A percentile compares a stretch with the other conserved stretches of the same genome.
These are phyloP conservation scores for Notocelia uddmanniana DNA, from an alignment of 2,888 invertebrate genomes.

Conservation along the genomic window DNA sequence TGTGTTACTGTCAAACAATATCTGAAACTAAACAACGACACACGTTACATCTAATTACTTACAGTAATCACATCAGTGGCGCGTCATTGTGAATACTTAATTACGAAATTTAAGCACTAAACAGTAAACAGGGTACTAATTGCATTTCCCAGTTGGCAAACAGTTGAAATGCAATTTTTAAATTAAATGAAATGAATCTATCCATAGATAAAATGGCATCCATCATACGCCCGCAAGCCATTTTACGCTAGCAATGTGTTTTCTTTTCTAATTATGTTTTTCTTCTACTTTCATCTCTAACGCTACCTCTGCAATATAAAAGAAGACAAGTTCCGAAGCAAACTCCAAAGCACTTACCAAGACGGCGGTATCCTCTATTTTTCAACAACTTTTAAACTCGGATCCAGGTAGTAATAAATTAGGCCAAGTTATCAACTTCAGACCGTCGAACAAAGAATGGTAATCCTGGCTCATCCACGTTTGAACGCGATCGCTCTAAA, in stretches of 20 bases:
- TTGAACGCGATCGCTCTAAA: slow-evolving; percentile 49
- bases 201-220: too few species aligned
- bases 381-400: slow-evolving; percentile 50
- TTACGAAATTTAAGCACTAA: background rate
- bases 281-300: background rate
- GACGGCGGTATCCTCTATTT: slow-evolving; percentile 13
- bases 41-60: too few species aligned
- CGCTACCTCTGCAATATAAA: slow-evolving; percentile 2
- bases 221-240: too few species aligned
- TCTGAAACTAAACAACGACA: too few species aligned
- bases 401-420: slow-evolving; percentile 61
- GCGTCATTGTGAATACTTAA: too few species aligned
- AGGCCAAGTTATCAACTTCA: slow-evolving; percentile 54
- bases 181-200: too few species aligned
- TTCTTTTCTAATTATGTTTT: background rate
- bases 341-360: slow-evolving; percentile 17
- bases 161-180: too few species aligned
- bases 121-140: background rate
- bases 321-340: slow-evolving; percentile 11
- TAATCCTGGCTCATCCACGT: slow-evolving; percentile 71
- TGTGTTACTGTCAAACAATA: too few species aligned
- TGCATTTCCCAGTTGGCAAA: background rate
- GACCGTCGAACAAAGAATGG: slow-evolving; percentile 61
- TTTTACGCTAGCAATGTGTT: background rate
- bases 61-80: too few species aligned